Conservation (phyloP, 2,797 vertebrate genomes). For the Falco novaeseelandiae region DNA sequence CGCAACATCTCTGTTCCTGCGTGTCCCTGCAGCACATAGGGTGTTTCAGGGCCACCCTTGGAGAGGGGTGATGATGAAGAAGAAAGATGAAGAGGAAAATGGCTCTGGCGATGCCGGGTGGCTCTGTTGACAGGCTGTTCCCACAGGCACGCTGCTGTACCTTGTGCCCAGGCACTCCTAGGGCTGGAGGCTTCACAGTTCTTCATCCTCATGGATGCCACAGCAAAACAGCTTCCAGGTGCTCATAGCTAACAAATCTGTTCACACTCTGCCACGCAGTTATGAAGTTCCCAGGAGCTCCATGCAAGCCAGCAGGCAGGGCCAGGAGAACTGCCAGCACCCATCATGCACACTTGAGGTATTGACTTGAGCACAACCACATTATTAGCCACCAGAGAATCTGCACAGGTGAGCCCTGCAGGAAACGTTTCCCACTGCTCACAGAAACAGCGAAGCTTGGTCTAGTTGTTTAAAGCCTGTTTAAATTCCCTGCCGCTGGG, state of each 20-base stretch:
- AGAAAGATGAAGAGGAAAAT: neutral
- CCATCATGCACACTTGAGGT: neutral
- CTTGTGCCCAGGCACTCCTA: neutral
- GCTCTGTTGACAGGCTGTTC: neutral
- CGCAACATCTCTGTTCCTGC: neutral
- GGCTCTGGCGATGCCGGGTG: neutral
- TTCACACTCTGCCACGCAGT: neutral
- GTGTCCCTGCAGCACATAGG: rapidly evolving
- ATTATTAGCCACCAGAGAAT: neutral
- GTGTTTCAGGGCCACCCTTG: neutral
- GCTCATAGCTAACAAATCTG: neutral
- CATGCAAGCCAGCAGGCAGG: neutral
- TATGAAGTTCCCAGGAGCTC: neutral
- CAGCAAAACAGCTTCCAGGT: neutral
- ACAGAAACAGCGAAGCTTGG: neutral
- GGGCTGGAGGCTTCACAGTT: neutral
- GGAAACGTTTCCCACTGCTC: rapidly evolving
- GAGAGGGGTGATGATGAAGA: neutral
- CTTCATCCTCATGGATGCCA: neutral
- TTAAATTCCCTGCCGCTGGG: neutral
- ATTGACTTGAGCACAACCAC: neutral
- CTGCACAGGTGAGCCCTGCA: neutral
- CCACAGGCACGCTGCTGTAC: too few relatives aligned
- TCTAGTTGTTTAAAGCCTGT: neutral
- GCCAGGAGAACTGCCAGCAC: neutral